A percentile compares a stretch with the other conserved stretches of the same genome.
Evolutionary conservation across 2,797 vertebrate species (phyloP).

Genomic region (Setipinna tenuifilis): DNA sequence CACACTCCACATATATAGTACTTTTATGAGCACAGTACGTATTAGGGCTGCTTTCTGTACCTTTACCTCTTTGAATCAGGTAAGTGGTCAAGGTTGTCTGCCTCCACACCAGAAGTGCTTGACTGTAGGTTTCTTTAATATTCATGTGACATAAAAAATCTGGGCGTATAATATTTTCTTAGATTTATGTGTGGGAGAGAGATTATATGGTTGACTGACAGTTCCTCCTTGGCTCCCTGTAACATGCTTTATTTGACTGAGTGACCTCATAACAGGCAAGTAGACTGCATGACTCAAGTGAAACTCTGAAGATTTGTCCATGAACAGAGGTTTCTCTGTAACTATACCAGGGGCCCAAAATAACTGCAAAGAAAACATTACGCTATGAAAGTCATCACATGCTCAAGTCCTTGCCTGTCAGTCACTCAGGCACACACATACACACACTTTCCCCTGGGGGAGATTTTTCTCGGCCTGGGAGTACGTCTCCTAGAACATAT

Average conservation of each 20-base stretch:
- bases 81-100: no score
- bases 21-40: no score
- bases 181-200: conserved; percentile 4
- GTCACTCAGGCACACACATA: neutral
- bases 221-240: neutral
- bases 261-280: neutral
- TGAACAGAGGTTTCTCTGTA: conserved; percentile 16
- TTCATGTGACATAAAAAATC: neutral
- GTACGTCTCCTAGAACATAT: conserved; percentile 64
- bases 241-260: neutral
- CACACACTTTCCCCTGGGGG: conserved; percentile 11
- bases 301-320: neutral
- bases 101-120: neutral
- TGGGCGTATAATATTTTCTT: neutral
- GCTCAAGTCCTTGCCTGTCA: neutral
- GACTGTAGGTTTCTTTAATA: neutral
- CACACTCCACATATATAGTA: no score
- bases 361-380: conserved; percentile 20
- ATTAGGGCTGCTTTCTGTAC: no score
- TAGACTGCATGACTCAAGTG: neutral
- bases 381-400: conserved; percentile 12
- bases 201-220: neutral
- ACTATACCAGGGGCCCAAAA: neutral
- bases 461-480: conserved; percentile 40
- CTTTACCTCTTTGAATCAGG: neutral